These are phyloP conservation scores for Neelides sp. DNA, from an alignment of 1,140 invertebrate species.

Conservation along the genomic window DNA sequence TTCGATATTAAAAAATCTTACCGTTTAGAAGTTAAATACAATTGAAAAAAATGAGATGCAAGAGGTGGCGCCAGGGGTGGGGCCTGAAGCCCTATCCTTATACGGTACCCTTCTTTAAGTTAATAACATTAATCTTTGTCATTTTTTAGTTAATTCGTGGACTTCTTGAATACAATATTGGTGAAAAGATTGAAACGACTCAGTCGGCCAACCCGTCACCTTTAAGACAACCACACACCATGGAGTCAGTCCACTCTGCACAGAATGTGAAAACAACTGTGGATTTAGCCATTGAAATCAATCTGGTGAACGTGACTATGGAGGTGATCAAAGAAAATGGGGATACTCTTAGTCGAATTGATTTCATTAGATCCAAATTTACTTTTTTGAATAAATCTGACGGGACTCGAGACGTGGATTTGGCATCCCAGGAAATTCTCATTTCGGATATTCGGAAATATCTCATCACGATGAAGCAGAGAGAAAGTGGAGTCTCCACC, in stretches of 20 bases:
- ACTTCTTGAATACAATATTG: conserved; percentile 79
- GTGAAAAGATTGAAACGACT: conserved; percentile 58
- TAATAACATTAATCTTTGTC: not conserved
- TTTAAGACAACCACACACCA: not conserved
- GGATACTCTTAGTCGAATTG: conserved; percentile 64
- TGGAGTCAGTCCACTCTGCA: not conserved
- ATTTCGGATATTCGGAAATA: conserved; percentile 64
- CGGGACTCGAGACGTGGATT: conserved; percentile 76
- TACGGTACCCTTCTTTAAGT: not conserved
- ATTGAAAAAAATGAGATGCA: too few species aligned
- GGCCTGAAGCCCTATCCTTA: too few species aligned
- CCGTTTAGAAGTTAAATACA: too few species aligned
- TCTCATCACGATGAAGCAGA: conserved; percentile 31
- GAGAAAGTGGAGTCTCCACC: not conserved
- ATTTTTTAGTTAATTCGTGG: conserved; percentile 56
- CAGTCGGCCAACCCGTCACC: not conserved
- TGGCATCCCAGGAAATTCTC: conserved; percentile 83
- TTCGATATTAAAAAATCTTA: too few species aligned
- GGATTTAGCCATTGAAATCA: conserved; percentile 52
- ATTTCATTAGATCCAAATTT: conserved; percentile 80
- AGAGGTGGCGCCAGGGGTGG: too few species aligned
- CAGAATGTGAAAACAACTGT: not conserved
- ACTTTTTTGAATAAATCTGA: conserved; percentile 74
- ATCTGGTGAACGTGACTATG: conserved; percentile 76
- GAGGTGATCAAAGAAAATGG: conserved; percentile 46